Percentiles rank a stretch among this genome's conserved stretches.
Evolutionary conservation across 2,797 vertebrate genomes (phyloP).

Genomic region (Emydoidea blandingii): DNA sequence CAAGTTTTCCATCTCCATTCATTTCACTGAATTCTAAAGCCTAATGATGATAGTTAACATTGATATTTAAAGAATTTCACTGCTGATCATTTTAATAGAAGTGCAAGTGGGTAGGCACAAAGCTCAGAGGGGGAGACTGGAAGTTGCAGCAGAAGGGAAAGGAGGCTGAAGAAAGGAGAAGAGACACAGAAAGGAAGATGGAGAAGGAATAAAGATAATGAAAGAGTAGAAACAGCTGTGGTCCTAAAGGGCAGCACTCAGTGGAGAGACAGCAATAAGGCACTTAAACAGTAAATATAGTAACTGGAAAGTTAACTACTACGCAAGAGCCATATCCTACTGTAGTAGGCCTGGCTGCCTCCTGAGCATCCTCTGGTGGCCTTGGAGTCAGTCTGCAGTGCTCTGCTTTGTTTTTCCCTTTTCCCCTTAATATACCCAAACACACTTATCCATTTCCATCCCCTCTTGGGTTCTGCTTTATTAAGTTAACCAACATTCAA

Average conservation of each 20-base stretch:
- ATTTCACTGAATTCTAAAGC: not conserved
- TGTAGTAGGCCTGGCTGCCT: no score
- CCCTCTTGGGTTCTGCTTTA: no score
- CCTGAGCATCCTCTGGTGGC: not conserved
- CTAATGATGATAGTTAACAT: not conserved
- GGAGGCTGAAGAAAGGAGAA: no score
- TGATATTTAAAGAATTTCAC: not conserved
- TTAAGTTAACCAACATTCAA: no score
- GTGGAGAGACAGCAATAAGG: no score
- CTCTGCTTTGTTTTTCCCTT: not conserved
- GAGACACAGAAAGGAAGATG: not conserved
- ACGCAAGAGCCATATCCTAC: no score
- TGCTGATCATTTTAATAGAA: not conserved
- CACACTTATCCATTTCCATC: not conserved
- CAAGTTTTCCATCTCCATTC: not conserved
- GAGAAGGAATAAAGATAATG: not conserved
- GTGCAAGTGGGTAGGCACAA: not conserved
- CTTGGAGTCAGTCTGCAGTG: not conserved
- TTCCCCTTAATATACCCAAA: not conserved
- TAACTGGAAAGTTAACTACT: no score
- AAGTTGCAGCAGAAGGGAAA: not conserved
- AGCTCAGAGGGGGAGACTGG: not conserved
- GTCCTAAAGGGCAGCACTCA: no score
- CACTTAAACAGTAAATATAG: no score
- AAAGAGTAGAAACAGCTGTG: no score